These are phyloP conservation scores for Ophraella communa DNA, from an alignment of 2,888 invertebrate species.

Conservation along the genomic window DNA sequence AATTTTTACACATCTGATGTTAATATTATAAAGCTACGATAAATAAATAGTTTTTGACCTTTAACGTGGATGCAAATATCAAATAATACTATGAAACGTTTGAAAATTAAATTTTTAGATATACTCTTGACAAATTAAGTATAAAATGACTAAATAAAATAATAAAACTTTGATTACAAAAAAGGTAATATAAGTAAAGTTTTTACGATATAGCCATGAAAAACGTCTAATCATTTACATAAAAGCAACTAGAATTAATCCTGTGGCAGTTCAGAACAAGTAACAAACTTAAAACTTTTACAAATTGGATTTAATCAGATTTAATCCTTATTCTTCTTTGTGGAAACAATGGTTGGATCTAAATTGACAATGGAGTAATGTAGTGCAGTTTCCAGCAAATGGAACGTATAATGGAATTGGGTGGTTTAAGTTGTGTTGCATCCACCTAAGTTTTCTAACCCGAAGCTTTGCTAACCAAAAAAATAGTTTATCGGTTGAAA, in stretches of 20 bases:
- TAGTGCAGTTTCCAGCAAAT: not conserved
- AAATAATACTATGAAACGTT: too few species aligned
- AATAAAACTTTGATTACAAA: too few species aligned
- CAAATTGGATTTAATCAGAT: constrained; percentile 48
- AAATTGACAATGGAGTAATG: constrained; percentile 48
- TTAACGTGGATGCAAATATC: too few species aligned
- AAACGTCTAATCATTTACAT: not conserved
- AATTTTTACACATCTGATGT: too few species aligned
- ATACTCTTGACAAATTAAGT: too few species aligned
- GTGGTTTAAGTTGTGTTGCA: not conserved
- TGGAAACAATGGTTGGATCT: constrained; percentile 54
- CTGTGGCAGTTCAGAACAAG: constrained; percentile 31
- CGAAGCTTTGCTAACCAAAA: too few species aligned
- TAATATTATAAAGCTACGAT: too few species aligned
- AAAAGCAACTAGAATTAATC: constrained; percentile 44
- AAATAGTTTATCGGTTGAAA: too few species aligned
- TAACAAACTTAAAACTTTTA: constrained; percentile 45
- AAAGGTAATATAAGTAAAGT: too few species aligned
- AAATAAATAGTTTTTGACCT: too few species aligned
- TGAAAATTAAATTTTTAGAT: too few species aligned
- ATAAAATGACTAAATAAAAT: not conserved
- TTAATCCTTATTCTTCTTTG: constrained; percentile 49
- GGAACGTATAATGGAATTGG: not conserved
- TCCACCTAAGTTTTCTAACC: not conserved
- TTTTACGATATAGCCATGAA: not conserved